phyloP scores from a whole-genome alignment of 2,888 invertebrate genomes.

The Homarus gammarus region DNA sequence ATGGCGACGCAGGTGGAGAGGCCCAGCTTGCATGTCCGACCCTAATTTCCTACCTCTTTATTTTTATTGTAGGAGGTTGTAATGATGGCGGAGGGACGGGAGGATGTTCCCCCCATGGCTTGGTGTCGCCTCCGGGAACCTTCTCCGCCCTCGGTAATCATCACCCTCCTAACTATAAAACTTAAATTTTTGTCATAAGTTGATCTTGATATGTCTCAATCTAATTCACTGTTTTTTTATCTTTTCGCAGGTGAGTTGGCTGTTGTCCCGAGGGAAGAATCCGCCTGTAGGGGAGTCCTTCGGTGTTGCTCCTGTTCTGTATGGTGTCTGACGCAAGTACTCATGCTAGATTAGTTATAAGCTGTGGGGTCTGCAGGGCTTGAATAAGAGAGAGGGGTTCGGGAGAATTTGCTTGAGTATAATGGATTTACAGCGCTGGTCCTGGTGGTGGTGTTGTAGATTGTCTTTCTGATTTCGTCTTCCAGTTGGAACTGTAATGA shows the following conservation, averaged over 20 bases:
- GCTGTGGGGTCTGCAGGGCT: no score
- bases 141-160: background rate
- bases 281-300: background rate
- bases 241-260: constrained; percentile 53
- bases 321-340: background rate
- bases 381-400: no score
- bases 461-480: no score
- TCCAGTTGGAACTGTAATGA: no score
- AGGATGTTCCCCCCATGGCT: background rate
- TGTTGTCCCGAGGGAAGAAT: background rate
- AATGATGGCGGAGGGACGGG: constrained; percentile 1
- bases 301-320: background rate
- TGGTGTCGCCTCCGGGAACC: background rate
- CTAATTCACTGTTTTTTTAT: background rate
- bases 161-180: background rate
- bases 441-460: no score
- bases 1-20: background rate
- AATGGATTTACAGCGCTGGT: no score
- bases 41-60: constrained; percentile 26
- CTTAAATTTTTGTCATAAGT: background rate
- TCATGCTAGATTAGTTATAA: no score
- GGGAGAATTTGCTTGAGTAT: no score
- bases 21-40: background rate
- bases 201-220: background rate
- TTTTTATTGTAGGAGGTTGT: constrained; percentile 18